These are phyloP conservation scores for Molossus molossus DNA, from an alignment of 2,797 vertebrate genomes.

Conservation along the genomic window DNA sequence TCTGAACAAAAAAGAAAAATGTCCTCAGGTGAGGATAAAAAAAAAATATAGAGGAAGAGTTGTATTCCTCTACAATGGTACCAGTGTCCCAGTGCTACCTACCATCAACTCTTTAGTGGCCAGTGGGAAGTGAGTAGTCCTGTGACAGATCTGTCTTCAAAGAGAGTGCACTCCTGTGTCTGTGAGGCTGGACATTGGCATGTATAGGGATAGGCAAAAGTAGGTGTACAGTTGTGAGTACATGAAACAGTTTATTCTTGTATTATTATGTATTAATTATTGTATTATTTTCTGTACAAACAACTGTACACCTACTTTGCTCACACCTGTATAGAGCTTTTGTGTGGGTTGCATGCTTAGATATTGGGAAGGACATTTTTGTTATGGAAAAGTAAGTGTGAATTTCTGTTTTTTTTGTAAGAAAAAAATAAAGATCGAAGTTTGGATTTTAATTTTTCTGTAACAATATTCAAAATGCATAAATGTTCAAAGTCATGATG, in stretches of 20 bases:
- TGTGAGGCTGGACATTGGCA: neutral
- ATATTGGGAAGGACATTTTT: constrained; percentile 29
- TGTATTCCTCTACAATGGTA: neutral
- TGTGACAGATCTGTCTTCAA: neutral
- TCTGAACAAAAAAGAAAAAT: too few relatives aligned
- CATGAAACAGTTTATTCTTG: neutral
- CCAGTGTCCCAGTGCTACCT: neutral
- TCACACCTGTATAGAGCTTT: neutral
- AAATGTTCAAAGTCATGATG: constrained; percentile 70
- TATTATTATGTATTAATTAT: neutral
- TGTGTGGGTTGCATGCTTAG: constrained; percentile 48
- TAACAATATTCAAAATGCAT: constrained; percentile 67
- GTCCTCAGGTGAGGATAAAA: too few relatives aligned
- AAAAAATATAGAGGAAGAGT: constrained; percentile 6
- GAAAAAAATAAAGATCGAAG: constrained; percentile 62
- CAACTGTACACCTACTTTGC: neutral
- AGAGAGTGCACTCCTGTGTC: neutral
- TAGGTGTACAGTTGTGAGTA: neutral
- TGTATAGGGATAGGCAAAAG: neutral
- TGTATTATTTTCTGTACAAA: neutral
- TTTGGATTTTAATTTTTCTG: constrained; percentile 74
- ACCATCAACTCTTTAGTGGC: neutral
- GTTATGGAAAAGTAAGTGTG: constrained; percentile 16
- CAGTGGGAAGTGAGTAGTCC: neutral
- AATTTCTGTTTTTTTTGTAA: constrained; percentile 61